Evolutionary conservation across 2,113 vertebrate species (phyloP).

Genomic region (Acanthochromis polyacanthus): DNA sequence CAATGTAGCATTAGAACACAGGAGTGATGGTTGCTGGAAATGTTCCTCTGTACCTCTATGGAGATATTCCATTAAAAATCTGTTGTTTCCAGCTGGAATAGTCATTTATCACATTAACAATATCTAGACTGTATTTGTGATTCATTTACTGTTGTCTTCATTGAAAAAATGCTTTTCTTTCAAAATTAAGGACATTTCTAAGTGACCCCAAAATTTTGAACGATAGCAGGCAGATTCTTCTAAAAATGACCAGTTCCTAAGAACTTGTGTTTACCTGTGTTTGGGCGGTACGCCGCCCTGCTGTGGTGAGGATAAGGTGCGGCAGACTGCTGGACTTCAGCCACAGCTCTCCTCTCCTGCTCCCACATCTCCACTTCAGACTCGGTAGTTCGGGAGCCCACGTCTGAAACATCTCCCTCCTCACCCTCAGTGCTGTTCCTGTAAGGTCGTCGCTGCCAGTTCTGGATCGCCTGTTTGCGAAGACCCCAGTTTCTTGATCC

Average conservation of each 20-base stretch:
- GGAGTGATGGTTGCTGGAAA: too few species aligned
- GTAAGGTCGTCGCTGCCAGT: constrained; percentile 97
- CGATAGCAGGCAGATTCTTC: background rate
- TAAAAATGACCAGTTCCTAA: constrained; percentile 7
- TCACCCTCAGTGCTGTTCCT: constrained; percentile 97
- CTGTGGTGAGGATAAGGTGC: constrained; percentile 74
- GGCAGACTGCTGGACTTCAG: constrained; percentile 82
- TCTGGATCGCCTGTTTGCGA: constrained; percentile 96
- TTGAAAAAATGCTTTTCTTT: too few species aligned
- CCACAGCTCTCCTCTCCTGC: constrained; percentile 82
- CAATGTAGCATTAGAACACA: too few species aligned
- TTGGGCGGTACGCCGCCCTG: constrained; percentile 84
- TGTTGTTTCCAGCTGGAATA: too few species aligned
- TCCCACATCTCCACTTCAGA: constrained; percentile 96
- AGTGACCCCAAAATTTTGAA: too few species aligned
- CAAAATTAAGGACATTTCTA: too few species aligned
- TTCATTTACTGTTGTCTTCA: too few species aligned
- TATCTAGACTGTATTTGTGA: too few species aligned
- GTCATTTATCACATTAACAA: too few species aligned
- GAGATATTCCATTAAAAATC: too few species aligned
- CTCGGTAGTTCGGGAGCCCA: constrained; percentile 95
- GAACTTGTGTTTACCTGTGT: constrained; percentile 69
- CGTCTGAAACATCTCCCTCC: constrained; percentile 95
- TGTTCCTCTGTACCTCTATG: too few species aligned
- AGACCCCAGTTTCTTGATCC: constrained; percentile 90